Percentiles rank a stretch among this genome's conserved stretches.
Evolutionary conservation across 1,140 invertebrate species (phyloP).

Genomic region (Vollenhovia emeryi): DNA sequence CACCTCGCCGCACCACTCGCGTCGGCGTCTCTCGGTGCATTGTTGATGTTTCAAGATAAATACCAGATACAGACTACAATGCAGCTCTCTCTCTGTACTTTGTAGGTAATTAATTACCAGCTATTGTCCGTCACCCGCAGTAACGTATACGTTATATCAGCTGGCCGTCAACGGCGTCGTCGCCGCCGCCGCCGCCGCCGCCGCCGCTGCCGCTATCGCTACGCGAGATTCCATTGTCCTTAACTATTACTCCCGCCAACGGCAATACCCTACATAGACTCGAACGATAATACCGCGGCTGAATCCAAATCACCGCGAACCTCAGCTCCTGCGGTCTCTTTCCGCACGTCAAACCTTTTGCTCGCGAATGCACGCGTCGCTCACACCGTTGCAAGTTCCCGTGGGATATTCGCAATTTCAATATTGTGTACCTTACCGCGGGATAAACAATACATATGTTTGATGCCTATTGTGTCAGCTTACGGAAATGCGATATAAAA

Average conservation of each 20-base stretch:
- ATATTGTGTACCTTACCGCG: background rate
- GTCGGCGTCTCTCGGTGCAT: conserved; percentile 70
- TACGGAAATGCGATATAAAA: too few relatives aligned
- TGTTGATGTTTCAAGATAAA: conserved; percentile 82
- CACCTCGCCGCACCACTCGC: conserved; percentile 3
- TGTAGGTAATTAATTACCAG: conserved; percentile 82
- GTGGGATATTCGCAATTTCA: background rate
- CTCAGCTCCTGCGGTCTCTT: conserved; percentile 8
- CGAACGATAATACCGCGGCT: conserved; percentile 60
- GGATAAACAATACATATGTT: background rate
- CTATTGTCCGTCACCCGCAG: conserved; percentile 80
- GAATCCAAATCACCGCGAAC: conserved; percentile 65
- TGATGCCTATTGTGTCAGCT: background rate
- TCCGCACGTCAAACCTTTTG: conserved; percentile 1
- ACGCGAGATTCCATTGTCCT: conserved; percentile 78
- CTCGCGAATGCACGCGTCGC: background rate
- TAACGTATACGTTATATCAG: conserved; percentile 81
- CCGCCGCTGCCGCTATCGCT: conserved; percentile 68
- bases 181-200: conserved; percentile 34
- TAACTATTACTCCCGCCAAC: conserved; percentile 75
- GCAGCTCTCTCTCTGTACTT: conserved; percentile 77
- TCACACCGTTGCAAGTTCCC: background rate
- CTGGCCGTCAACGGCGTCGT: conserved; percentile 75
- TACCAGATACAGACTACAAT: conserved; percentile 81
- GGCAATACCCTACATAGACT: conserved; percentile 68